phyloP scores from a whole-genome alignment of 1,140 invertebrate species.

The Oncopodura yosiiana region DNA sequence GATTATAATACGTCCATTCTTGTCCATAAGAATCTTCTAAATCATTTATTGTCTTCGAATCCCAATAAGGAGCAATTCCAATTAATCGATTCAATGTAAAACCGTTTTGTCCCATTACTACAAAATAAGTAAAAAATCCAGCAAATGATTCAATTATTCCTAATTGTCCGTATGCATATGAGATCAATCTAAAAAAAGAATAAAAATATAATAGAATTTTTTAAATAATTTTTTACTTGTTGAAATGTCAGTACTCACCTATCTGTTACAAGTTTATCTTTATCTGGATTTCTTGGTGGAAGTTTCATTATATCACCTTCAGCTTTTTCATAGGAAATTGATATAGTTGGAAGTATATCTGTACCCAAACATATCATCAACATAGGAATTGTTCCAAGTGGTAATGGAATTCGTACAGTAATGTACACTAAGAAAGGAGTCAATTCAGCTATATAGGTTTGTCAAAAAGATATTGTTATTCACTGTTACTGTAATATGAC shows the following conservation, averaged over 20 bases:
- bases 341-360: constrained; percentile 98
- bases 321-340: constrained; percentile 93
- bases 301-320: constrained; percentile 99
- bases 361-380: constrained; percentile 99
- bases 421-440: constrained; percentile 49
- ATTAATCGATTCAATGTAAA: constrained; percentile 43
- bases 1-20: constrained; percentile 49
- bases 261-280: constrained; percentile 98
- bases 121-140: constrained; percentile 48
- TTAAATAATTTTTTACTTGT: constrained; percentile 21
- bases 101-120: constrained; percentile 51
- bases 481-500: no score
- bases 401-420: constrained; percentile 45
- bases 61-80: constrained; percentile 46
- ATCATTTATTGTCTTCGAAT: constrained; percentile 47
- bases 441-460: constrained; percentile 59
- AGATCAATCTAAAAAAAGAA: constrained; percentile 44
- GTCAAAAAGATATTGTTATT: no score
- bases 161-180: constrained; percentile 45
- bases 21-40: constrained; percentile 49
- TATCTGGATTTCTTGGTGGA: constrained; percentile 82
- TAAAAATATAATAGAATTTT: constrained; percentile 24
- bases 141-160: constrained; percentile 43
- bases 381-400: constrained; percentile 38
- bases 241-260: constrained; percentile 52